Percentiles rank a stretch among this genome's conserved stretches.
phyloP scores from a whole-genome alignment of 2,797 vertebrate genomes.

The Thalassophryne amazonica region DNA sequence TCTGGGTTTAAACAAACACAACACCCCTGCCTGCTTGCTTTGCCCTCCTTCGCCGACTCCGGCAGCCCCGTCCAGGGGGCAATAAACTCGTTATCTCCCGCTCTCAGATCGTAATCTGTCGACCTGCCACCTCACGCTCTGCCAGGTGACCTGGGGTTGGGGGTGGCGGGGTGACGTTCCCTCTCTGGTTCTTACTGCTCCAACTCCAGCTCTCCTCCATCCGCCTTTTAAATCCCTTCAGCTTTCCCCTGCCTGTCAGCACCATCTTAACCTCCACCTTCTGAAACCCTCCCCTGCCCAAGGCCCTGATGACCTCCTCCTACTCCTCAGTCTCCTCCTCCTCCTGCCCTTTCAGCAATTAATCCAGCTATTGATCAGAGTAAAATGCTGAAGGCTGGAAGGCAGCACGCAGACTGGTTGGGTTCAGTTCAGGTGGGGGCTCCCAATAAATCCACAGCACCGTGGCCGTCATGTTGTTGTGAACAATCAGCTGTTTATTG shows the following conservation, averaged over 20 bases:
- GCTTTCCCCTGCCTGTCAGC: conserved; percentile 77
- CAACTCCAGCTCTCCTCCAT: conserved; percentile 50
- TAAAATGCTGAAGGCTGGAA: conserved; percentile 53
- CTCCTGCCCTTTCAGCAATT: conserved; percentile 70
- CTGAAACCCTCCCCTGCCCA: conserved; percentile 69
- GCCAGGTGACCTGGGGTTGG: conserved; percentile 90
- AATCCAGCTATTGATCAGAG: conserved; percentile 83
- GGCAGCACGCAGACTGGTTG: conserved; percentile 48
- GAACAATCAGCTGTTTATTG: not conserved
- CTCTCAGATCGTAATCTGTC: conserved; percentile 97
- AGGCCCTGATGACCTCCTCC: conserved; percentile 56
- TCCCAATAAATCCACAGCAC: conserved; percentile 13
- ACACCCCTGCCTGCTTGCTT: conserved; percentile 69
- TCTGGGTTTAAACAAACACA: conserved; percentile 93
- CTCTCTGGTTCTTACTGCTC: conserved; percentile 51
- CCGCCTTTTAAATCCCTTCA: conserved; percentile 76
- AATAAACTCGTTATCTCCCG: conserved; percentile 94
- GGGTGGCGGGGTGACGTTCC: conserved; percentile 58
- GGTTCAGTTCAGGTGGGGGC: conserved; percentile 36
- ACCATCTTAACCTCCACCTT: conserved; percentile 71
- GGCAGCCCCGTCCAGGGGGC: conserved; percentile 79
- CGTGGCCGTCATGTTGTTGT: not conserved
- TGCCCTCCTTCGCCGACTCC: conserved; percentile 74
- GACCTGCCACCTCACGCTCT: conserved; percentile 85
- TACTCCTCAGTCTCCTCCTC: conserved; percentile 22